These are phyloP conservation scores for Elephas maximus DNA, from an alignment of 2,113 vertebrate species.

Conservation along the genomic window DNA sequence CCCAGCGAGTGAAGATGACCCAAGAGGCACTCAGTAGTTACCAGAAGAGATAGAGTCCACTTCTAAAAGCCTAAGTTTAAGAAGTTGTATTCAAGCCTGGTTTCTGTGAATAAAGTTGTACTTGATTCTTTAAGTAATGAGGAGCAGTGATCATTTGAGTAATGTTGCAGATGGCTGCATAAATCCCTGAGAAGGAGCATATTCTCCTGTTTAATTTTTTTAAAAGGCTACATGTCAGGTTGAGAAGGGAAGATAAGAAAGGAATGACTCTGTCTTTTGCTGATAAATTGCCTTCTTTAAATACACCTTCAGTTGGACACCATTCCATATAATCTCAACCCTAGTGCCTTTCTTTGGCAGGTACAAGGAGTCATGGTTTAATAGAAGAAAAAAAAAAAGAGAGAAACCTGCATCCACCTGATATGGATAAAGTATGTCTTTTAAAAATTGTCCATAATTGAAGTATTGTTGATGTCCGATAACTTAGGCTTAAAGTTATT, in stretches of 20 bases:
- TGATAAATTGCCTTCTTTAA: conserved; percentile 57
- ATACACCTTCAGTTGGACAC: conserved; percentile 24
- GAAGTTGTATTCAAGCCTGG: not conserved
- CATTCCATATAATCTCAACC: not conserved
- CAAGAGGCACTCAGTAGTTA: not conserved
- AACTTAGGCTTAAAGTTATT: conserved; percentile 25
- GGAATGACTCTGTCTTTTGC: conserved; percentile 37
- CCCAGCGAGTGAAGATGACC: not conserved
- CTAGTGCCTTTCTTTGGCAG: conserved; percentile 9
- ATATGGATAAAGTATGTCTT: conserved; percentile 4
- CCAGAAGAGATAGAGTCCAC: not conserved
- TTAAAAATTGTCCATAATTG: not conserved
- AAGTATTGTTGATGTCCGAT: not conserved
- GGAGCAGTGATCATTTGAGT: conserved; percentile 4
- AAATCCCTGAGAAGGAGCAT: conserved; percentile 29
- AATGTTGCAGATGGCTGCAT: conserved; percentile 16
- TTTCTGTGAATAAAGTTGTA: conserved; percentile 49
- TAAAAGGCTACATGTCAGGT: conserved; percentile 52
- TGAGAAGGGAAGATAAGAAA: conserved; percentile 66
- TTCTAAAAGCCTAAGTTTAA: conserved; percentile 47
- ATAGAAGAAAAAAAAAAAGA: not conserved
- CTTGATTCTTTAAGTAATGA: conserved; percentile 52
- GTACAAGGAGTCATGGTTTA: not conserved
- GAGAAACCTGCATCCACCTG: not conserved
- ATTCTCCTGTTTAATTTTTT: conserved; percentile 74